These are phyloP conservation scores for Saguinus midas DNA, from an alignment of 2,113 vertebrate species.

Conservation along the genomic window DNA sequence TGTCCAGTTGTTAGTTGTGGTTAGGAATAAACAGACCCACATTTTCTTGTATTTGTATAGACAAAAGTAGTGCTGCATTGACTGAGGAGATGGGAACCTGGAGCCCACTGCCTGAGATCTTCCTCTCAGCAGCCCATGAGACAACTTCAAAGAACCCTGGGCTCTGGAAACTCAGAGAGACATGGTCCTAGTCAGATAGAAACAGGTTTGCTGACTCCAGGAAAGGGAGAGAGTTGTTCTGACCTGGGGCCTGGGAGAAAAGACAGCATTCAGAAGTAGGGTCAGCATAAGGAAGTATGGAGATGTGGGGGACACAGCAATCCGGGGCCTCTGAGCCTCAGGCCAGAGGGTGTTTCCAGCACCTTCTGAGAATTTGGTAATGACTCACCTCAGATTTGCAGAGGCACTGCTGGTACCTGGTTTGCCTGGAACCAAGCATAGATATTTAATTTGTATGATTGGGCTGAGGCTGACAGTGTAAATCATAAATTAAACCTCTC, in stretches of 20 bases:
- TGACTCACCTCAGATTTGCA: background rate
- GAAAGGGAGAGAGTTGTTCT: background rate
- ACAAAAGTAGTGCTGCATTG: background rate
- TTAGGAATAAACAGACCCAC: background rate
- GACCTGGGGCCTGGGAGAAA: background rate
- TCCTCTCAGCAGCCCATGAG: background rate
- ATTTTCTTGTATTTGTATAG: background rate
- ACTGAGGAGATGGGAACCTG: background rate
- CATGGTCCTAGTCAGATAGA: background rate
- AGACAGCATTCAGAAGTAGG: background rate
- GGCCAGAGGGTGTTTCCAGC: no score
- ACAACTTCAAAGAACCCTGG: accelerated
- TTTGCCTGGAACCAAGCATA: background rate
- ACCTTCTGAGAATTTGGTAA: background rate
- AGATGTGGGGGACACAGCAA: background rate
- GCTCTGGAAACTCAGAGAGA: background rate
- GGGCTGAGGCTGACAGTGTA: background rate
- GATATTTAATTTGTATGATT: background rate
- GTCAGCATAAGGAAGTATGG: background rate
- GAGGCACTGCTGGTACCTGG: background rate
- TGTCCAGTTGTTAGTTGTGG: background rate
- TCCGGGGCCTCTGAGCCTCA: no score
- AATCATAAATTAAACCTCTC: background rate
- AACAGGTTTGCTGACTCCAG: accelerated
- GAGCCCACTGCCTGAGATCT: accelerated